Conservation (phyloP, 2,797 vertebrate genomes). For the Cossypha heuglini region DNA sequence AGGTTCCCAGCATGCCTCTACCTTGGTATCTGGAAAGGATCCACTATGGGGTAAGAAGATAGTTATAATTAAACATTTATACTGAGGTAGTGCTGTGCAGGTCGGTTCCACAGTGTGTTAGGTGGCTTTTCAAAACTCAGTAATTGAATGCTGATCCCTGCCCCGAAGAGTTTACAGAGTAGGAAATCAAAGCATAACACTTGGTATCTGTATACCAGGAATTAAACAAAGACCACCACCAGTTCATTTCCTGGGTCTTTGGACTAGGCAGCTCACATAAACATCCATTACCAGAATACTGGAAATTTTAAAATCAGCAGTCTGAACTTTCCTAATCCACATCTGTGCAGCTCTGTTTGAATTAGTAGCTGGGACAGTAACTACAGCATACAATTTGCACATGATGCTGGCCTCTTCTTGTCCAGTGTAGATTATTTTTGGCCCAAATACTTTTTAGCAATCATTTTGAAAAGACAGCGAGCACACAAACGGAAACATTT, state of each 20-base stretch:
- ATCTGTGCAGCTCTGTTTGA: not conserved
- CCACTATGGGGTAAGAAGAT: conserved; percentile 27
- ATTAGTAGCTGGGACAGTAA: not conserved
- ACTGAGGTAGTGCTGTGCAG: conserved; percentile 4
- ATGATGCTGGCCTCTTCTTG: not conserved
- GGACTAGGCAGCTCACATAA: not conserved
- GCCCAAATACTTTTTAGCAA: not conserved
- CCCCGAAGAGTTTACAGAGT: conserved; percentile 22
- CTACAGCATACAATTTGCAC: not conserved
- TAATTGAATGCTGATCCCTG: conserved; percentile 55
- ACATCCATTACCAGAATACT: not conserved
- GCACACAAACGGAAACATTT: conserved; percentile 5
- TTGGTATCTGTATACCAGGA: conserved; percentile 5
- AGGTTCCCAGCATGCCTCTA: conserved; percentile 39
- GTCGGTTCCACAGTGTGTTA: conserved; percentile 36
- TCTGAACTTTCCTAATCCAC: not conserved
- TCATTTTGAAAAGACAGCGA: not conserved
- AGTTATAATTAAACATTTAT: conserved; percentile 67
- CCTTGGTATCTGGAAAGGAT: not conserved
- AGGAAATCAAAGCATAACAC: conserved; percentile 59
- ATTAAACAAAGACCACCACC: conserved; percentile 35
- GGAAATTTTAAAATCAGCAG: not conserved
- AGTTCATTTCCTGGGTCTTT: not conserved
- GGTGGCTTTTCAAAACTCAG: conserved; percentile 51
- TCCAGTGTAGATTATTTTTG: conserved; percentile 4